Percentiles rank a stretch among this genome's conserved stretches.
Evolutionary conservation across 2,113 vertebrate species (phyloP).

Genomic region (Tretioscincus oriximinensis): DNA sequence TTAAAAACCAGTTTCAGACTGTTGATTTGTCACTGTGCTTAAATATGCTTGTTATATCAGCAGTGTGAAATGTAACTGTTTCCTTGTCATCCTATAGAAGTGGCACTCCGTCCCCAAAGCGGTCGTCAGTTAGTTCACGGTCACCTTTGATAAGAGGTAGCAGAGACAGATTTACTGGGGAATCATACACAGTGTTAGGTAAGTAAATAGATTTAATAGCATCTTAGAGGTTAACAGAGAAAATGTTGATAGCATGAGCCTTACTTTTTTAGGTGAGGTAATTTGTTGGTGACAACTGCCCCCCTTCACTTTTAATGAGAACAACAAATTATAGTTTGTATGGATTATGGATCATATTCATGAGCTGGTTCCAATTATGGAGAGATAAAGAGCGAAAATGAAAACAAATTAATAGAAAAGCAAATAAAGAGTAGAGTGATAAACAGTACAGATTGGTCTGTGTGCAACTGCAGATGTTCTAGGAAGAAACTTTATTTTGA

Average conservation of each 20-base stretch:
- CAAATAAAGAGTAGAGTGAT: too few relatives aligned
- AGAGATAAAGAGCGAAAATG: too few relatives aligned
- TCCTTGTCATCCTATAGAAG: conserved; percentile 73
- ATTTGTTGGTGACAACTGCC: too few relatives aligned
- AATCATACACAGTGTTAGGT: conserved; percentile 96
- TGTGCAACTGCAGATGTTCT: too few relatives aligned
- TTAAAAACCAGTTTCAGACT: rapidly evolving
- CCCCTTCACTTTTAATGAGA: too few relatives aligned
- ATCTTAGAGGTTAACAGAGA: too few relatives aligned
- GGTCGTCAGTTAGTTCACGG: conserved; percentile 68
- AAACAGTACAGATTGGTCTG: too few relatives aligned
- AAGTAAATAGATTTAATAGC: conserved; percentile 39
- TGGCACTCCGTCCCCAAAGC: conserved; percentile 84
- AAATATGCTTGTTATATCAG: conserved; percentile 3
- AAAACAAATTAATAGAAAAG: too few relatives aligned
- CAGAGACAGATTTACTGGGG: conserved; percentile 89
- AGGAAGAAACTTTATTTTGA: too few relatives aligned
- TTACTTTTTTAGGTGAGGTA: conserved; percentile 75
- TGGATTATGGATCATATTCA: too few relatives aligned
- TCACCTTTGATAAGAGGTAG: conserved; percentile 71
- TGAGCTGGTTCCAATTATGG: too few relatives aligned
- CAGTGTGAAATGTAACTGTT: conserved; percentile 13
- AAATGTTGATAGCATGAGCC: too few relatives aligned
- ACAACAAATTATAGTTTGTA: background rate
- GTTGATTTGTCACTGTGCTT: conserved; percentile 9